These are phyloP conservation scores for Rachycentron canadum DNA, from an alignment of 2,797 vertebrate genomes.

Conservation along the genomic window DNA sequence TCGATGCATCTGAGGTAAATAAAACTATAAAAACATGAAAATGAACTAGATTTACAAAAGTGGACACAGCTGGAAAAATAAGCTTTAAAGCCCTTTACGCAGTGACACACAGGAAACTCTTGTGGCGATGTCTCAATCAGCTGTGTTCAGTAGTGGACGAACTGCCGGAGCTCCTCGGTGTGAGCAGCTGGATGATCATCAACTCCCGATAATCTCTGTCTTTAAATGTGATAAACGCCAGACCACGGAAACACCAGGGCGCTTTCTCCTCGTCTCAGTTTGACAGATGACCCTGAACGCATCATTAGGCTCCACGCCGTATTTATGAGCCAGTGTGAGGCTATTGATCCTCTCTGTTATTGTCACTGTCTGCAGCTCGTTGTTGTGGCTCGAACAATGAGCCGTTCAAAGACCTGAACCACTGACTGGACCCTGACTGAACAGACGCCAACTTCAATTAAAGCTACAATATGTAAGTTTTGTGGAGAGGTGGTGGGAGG, in stretches of 20 bases:
- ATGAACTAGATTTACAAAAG: neutral
- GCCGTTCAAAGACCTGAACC: neutral
- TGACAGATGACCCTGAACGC: conserved; percentile 53
- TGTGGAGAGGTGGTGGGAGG: no score
- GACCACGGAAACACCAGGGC: neutral
- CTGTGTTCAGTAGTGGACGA: neutral
- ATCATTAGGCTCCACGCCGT: conserved; percentile 38
- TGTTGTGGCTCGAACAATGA: neutral
- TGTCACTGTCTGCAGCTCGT: conserved; percentile 25
- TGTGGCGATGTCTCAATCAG: neutral
- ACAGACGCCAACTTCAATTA: no score
- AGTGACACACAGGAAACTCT: neutral
- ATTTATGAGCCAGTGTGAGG: conserved; percentile 14
- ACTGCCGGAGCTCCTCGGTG: conserved; percentile 11
- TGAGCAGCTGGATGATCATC: conserved; percentile 36
- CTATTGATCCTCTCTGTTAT: conserved; percentile 36
- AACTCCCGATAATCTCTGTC: conserved; percentile 19
- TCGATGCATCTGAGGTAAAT: neutral
- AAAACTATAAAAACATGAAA: neutral
- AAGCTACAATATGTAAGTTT: no score
- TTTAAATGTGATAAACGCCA: conserved; percentile 2
- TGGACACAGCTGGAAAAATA: no score
- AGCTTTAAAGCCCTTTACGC: neutral
- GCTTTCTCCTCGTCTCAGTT: neutral
- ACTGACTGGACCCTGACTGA: neutral